Percentiles rank a stretch among this genome's conserved stretches.
These are phyloP conservation scores for Megathymus violae DNA, from an alignment of 1,140 invertebrate genomes.

Conservation along the genomic window DNA sequence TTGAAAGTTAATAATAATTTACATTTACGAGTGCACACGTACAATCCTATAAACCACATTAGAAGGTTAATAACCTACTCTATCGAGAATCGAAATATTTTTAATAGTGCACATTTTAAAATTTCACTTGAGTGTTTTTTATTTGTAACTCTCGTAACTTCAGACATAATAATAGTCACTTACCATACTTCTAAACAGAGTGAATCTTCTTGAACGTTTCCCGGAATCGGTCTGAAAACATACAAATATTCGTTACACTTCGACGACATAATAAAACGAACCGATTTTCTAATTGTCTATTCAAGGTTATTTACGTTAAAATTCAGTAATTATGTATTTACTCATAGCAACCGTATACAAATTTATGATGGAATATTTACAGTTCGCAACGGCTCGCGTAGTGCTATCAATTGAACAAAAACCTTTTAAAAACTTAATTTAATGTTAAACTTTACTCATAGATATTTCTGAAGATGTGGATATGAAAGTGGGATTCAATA, in stretches of 20 bases:
- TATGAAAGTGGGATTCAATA: no score
- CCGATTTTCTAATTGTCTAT: slow-evolving; percentile 22
- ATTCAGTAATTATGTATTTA: neutral
- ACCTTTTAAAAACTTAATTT: no score
- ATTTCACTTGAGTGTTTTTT: no score
- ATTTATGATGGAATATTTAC: neutral
- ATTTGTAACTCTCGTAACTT: neutral
- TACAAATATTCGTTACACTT: slow-evolving; percentile 17
- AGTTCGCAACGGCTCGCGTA: neutral
- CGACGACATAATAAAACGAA: slow-evolving; percentile 32
- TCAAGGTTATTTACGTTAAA: neutral
- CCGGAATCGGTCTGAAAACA: slow-evolving; percentile 85
- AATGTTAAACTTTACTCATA: no score
- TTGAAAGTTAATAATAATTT: no score
- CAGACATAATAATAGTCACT: slow-evolving; percentile 46
- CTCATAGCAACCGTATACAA: slow-evolving; percentile 7
- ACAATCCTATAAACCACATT: no score
- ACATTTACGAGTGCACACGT: no score
- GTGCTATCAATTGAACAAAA: neutral
- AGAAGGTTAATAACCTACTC: no score
- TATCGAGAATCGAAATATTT: no score
- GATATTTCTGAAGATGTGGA: no score
- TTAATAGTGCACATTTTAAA: no score
- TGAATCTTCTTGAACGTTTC: slow-evolving; percentile 86
- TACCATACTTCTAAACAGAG: slow-evolving; percentile 90